phyloP scores from a whole-genome alignment of 2,113 vertebrate genomes.

The Mobula hypostoma region DNA sequence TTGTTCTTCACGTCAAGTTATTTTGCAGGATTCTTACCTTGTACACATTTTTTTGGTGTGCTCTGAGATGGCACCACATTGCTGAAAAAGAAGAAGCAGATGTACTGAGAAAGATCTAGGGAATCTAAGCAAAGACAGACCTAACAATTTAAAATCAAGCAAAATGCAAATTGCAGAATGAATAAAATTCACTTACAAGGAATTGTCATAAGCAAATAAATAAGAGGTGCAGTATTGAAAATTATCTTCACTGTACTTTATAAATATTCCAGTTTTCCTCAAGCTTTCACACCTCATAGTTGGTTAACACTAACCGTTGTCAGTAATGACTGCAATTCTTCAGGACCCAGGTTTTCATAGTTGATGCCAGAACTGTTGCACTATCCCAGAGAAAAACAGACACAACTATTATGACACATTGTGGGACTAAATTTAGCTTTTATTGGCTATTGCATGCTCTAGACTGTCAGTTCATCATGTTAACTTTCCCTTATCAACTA shows the following conservation, averaged over 20 bases:
- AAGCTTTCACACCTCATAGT: not conserved
- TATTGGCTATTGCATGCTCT: no score
- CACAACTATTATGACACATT: not conserved
- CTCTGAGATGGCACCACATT: slow-evolving; percentile 95
- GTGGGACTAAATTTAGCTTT: not conserved
- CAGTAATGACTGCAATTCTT: slow-evolving; percentile 82
- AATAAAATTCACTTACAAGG: no score
- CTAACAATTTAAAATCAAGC: not conserved
- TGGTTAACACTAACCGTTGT: slow-evolving; percentile 67
- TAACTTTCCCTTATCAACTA: no score
- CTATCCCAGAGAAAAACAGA: slow-evolving; percentile 52
- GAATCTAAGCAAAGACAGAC: not conserved
- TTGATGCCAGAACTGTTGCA: slow-evolving; percentile 82
- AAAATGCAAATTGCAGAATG: not conserved
- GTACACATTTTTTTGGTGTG: slow-evolving; percentile 99
- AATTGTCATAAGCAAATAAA: not conserved
- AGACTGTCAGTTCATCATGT: no score
- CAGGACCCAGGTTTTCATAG: slow-evolving; percentile 83
- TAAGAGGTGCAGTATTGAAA: not conserved
- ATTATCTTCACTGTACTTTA: not conserved
- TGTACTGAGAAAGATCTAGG: not conserved
- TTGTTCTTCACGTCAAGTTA: not conserved
- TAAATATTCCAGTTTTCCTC: not conserved
- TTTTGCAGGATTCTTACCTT: slow-evolving; percentile 64
- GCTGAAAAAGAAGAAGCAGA: slow-evolving; percentile 57